phyloP scores from a whole-genome alignment of 2,113 vertebrate species.

The Phrynocephalus versicolor region DNA sequence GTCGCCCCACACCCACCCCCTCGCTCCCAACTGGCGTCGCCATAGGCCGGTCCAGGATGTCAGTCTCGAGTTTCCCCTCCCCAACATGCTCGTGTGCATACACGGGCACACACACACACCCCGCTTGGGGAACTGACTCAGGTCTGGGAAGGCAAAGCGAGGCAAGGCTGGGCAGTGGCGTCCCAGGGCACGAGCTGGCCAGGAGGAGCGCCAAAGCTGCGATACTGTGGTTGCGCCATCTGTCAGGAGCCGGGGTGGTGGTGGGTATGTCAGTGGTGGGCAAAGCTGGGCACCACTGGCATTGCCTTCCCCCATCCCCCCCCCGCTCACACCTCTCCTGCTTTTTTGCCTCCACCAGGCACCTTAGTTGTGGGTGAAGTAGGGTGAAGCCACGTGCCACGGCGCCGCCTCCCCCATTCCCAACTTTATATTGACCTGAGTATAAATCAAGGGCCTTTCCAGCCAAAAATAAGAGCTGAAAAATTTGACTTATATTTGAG shows the following conservation, averaged over 20 bases:
- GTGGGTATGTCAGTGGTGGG: no score
- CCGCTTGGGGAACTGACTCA: slow-evolving; percentile 17
- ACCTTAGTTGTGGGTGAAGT: no score
- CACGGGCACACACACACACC: background rate
- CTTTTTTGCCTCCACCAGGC: no score
- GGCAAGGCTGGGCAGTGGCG: slow-evolving; percentile 36
- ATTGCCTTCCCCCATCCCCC: no score
- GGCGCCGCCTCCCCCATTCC: no score
- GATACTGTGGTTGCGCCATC: slow-evolving; percentile 73
- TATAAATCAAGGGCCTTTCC: no score
- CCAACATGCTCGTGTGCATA: background rate
- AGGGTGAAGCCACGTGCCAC: no score
- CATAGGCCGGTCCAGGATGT: slow-evolving; percentile 46
- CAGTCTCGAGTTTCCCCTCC: background rate
- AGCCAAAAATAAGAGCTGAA: no score
- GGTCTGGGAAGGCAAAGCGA: slow-evolving; percentile 7
- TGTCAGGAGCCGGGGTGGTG: slow-evolving; percentile 61
- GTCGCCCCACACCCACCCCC: background rate
- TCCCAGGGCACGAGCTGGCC: slow-evolving; percentile 51
- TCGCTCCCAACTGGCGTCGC: slow-evolving; percentile 13
- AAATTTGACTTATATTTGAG: no score
- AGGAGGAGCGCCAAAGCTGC: slow-evolving; percentile 53
- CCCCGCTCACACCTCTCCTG: no score
- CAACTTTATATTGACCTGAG: no score
- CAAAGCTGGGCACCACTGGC: no score